Evolutionary conservation across 2,888 invertebrate genomes (phyloP).

Genomic region (Enchytraeus crypticus): DNA sequence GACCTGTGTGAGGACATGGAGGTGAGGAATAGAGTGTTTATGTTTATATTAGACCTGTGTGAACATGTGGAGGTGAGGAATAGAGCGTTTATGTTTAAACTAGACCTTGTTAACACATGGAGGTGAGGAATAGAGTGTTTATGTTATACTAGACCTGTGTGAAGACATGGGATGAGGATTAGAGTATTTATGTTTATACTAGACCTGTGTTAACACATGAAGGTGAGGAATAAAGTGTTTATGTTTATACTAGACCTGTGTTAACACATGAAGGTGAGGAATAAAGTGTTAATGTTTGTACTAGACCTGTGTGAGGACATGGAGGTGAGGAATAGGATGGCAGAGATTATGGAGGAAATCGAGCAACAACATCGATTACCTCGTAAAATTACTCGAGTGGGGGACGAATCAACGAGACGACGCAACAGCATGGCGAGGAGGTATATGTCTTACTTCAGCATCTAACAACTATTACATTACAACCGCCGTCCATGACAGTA

Average conservation of each 20-base stretch:
- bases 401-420: background rate
- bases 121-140: no score
- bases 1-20: slow-evolving; percentile 95
- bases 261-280: no score
- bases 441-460: no score
- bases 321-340: slow-evolving; percentile 79
- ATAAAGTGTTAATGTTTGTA: background rate
- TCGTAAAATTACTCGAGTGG: background rate
- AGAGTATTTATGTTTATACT: slow-evolving; percentile 1
- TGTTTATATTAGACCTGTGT: no score
- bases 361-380: slow-evolving; percentile 50
- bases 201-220: no score
- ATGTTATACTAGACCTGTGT: no score
- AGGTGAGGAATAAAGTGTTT: no score
- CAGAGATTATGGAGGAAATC: slow-evolving; percentile 79
- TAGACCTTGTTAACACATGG: slow-evolving; percentile 96
- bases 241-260: no score
- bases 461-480: no score
- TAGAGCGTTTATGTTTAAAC: background rate
- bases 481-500: no score
- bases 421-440: background rate
- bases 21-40: slow-evolving; percentile 76
- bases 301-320: slow-evolving; percentile 93
- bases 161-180: no score
- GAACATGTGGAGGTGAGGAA: no score